Percentiles rank a stretch among this genome's conserved stretches.
phyloP scores from a whole-genome alignment of 2,888 invertebrate genomes.

The Prionchulus punctatus region DNA sequence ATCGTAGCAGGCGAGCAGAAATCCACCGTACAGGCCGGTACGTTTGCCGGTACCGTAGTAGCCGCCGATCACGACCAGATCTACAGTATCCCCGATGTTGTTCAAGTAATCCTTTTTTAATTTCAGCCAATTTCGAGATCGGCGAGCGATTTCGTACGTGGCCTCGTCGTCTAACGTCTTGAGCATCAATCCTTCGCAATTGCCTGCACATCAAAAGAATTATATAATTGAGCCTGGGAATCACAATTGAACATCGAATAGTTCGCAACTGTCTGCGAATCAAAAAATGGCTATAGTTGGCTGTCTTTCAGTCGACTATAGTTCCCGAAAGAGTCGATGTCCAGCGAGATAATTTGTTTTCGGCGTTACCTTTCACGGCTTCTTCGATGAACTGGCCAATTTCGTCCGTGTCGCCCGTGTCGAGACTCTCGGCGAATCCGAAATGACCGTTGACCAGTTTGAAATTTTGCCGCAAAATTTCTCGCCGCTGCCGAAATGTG shows the following conservation, averaged over 20 bases:
- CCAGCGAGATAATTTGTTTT: too few species aligned
- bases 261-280: too few species aligned
- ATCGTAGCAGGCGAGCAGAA: conserved; percentile 82
- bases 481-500: conserved; percentile 57
- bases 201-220: conserved; percentile 49
- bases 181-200: conserved; percentile 97
- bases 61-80: conserved; percentile 85
- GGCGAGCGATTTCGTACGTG: conserved; percentile 87
- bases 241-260: not conserved
- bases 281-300: too few species aligned
- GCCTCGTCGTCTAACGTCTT: conserved; percentile 76
- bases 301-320: too few species aligned
- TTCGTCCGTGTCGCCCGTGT: conserved; percentile 70
- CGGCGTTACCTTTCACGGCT: conserved; percentile 65
- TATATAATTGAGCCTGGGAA: not conserved
- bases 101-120: conserved; percentile 94
- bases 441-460: conserved; percentile 54
- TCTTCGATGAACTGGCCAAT: conserved; percentile 84
- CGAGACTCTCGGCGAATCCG: conserved; percentile 64
- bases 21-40: conserved; percentile 82
- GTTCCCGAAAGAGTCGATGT: too few species aligned
- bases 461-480: conserved; percentile 53
- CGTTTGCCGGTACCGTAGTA: conserved; percentile 81
- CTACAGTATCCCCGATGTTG: conserved; percentile 85
- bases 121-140: conserved; percentile 85